Conservation (phyloP, 2,113 vertebrate genomes). For the Gopherus evgoodei region DNA sequence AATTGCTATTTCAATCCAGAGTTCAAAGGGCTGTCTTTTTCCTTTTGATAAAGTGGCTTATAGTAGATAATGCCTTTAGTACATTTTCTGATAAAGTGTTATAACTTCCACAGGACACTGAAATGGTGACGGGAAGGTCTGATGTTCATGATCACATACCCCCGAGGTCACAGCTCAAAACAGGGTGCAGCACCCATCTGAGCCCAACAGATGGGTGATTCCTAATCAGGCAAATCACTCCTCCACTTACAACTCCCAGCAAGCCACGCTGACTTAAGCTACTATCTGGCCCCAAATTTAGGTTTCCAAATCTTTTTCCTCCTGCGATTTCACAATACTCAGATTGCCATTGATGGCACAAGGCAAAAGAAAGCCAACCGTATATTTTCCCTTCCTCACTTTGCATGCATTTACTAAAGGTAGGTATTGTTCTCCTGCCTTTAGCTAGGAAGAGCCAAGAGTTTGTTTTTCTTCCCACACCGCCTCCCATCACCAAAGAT, state of each 20-base stretch:
- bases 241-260: neutral
- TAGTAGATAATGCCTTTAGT: neutral
- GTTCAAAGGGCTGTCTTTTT: neutral
- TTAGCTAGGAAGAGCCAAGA: neutral
- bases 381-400: neutral
- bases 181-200: neutral
- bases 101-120: neutral
- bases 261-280: neutral
- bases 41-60: neutral
- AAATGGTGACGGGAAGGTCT: neutral
- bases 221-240: neutral
- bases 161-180: neutral
- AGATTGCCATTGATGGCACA: neutral
- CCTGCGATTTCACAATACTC: neutral
- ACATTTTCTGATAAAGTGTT: neutral
- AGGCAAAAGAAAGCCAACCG: neutral
- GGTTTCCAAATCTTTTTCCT: neutral
- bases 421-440: neutral
- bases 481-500: neutral
- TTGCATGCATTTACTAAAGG: neutral
- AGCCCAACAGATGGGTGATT: neutral
- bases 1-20: neutral
- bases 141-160: neutral
- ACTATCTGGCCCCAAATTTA: neutral
- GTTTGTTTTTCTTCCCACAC: neutral